Conservation (phyloP, 2,888 invertebrate genomes). For the Pelosia muscerda region DNA sequence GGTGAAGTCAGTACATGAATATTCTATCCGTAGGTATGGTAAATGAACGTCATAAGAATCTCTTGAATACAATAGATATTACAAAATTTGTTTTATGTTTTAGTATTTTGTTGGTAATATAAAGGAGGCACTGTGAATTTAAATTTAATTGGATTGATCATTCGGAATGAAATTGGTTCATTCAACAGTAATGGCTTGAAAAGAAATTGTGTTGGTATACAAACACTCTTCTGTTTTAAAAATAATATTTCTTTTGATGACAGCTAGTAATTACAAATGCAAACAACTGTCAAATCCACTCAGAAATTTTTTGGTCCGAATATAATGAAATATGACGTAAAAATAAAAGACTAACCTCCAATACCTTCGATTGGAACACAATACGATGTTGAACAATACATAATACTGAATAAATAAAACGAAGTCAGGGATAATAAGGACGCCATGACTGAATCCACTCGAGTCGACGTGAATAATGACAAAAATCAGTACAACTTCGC, state of each 20-base stretch:
- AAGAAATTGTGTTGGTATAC: background rate
- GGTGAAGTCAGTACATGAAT: background rate
- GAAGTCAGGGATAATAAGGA: slow-evolving; percentile 45
- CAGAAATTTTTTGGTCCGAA: slow-evolving; percentile 5
- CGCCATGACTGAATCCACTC: slow-evolving; percentile 52
- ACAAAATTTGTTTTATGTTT: no score
- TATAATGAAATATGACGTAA: slow-evolving; percentile 16
- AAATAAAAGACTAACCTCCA: slow-evolving; percentile 52
- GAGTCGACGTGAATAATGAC: slow-evolving; percentile 47
- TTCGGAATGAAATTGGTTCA: background rate
- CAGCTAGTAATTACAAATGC: background rate
- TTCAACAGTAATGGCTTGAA: background rate
- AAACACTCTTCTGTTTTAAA: background rate
- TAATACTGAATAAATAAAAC: slow-evolving; percentile 44
- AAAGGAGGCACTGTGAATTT: background rate
- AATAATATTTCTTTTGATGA: background rate
- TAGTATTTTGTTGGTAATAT: background rate
- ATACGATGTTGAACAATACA: slow-evolving; percentile 46
- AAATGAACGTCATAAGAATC: background rate
- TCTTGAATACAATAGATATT: background rate
- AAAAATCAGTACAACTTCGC: slow-evolving; percentile 34
- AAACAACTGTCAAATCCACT: slow-evolving; percentile 19
- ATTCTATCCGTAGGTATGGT: background rate
- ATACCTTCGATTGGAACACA: slow-evolving; percentile 38
- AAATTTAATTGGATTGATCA: slow-evolving; percentile 1